phyloP scores from a whole-genome alignment of 2,888 invertebrate genomes.

The Calameuta pallipes region DNA sequence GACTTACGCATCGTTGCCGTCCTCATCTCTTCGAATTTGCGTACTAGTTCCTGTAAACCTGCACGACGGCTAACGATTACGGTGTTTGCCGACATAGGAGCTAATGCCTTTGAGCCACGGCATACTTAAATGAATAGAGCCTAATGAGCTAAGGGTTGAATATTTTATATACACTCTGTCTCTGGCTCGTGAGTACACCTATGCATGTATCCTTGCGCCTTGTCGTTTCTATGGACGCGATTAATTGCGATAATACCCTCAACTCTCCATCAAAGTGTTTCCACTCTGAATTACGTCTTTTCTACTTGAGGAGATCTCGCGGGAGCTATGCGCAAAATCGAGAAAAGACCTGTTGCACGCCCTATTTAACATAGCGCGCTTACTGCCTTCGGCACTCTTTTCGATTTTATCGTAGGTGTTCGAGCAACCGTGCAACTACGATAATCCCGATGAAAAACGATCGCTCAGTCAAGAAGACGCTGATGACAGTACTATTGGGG shows the following conservation, averaged over 20 bases:
- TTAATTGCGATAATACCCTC: background rate
- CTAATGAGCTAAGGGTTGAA: background rate
- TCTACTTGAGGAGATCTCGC: background rate
- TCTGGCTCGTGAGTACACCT: background rate
- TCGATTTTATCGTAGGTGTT: background rate
- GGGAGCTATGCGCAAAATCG: slow-evolving; percentile 36
- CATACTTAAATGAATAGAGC: background rate
- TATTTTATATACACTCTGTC: background rate
- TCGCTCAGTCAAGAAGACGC: background rate
- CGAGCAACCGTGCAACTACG: background rate
- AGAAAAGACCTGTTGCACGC: slow-evolving; percentile 37
- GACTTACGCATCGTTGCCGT: background rate
- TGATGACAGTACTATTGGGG: background rate
- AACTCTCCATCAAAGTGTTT: background rate
- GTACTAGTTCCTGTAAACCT: background rate
- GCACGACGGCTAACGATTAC: background rate
- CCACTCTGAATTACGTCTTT: background rate
- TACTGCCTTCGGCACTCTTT: slow-evolving; percentile 16
- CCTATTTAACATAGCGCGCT: slow-evolving; percentile 25
- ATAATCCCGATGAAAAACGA: background rate
- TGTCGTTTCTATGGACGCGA: background rate
- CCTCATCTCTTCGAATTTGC: background rate
- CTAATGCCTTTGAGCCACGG: background rate
- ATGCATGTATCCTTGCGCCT: background rate
- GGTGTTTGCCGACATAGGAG: background rate